phyloP scores from a whole-genome alignment of 2,113 vertebrate species.

The Myotis lucifugus region DNA sequence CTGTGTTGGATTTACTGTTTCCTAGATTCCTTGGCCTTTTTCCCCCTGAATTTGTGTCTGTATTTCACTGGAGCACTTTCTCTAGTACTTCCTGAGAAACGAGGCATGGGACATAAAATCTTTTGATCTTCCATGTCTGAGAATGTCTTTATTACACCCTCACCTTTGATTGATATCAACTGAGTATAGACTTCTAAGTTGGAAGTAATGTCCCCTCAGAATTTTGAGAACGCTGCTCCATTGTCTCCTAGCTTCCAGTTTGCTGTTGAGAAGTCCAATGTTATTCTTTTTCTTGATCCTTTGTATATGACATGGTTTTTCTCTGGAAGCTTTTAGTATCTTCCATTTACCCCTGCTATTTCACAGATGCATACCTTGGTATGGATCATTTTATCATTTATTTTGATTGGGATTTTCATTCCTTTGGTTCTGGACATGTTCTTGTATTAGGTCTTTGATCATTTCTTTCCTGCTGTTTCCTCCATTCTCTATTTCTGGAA shows the following conservation, averaged over 20 bases:
- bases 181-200: constrained; percentile 29
- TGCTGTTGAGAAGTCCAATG: background rate
- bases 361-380: background rate
- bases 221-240: constrained; percentile 27
- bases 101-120: background rate
- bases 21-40: background rate
- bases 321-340: constrained; percentile 22
- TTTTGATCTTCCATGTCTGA: background rate
- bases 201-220: constrained; percentile 15
- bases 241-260: background rate
- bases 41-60: background rate
- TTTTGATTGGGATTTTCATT: constrained; percentile 37
- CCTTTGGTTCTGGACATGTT: constrained; percentile 48
- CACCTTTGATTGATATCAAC: constrained; percentile 15
- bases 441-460: constrained; percentile 52
- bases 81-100: constrained; percentile 12
- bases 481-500: constrained; percentile 61
- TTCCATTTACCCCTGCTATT: constrained; percentile 7
- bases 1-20: constrained; percentile 8
- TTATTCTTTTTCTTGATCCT: constrained; percentile 39
- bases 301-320: background rate
- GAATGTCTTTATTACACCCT: background rate
- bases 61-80: background rate
- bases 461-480: constrained; percentile 44
- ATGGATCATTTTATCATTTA: constrained; percentile 31